Percentiles rank a stretch among this genome's conserved stretches.
These are phyloP conservation scores for Actinemys pallida DNA, from an alignment of 2,113 vertebrate species.

Conservation along the genomic window DNA sequence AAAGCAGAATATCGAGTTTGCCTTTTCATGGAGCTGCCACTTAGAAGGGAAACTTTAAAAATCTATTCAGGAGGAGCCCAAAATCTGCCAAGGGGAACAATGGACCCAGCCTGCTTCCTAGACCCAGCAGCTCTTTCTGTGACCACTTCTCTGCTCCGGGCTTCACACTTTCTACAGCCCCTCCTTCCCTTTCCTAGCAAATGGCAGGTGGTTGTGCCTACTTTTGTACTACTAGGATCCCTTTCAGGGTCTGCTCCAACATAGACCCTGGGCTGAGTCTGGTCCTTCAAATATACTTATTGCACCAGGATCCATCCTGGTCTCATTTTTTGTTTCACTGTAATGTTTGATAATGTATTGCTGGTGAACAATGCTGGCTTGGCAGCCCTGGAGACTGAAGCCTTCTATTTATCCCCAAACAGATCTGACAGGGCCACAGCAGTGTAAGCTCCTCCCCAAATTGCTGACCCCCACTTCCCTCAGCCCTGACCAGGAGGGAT, in stretches of 20 bases:
- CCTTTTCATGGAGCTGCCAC: background rate
- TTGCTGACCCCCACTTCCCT: background rate
- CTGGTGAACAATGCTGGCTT: background rate
- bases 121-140: background rate
- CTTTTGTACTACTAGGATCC: background rate
- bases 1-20: background rate
- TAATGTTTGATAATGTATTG: background rate
- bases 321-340: background rate
- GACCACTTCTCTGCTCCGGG: background rate
- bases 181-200: background rate
- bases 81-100: background rate
- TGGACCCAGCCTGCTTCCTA: background rate
- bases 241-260: background rate
- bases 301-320: background rate
- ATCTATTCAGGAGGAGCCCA: background rate
- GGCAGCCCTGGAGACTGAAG: background rate
- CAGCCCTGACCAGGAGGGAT: background rate
- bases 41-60: background rate
- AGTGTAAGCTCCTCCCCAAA: background rate
- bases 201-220: fast-evolving
- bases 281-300: background rate
- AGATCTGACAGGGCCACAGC: background rate
- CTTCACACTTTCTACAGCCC: background rate
- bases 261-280: background rate
- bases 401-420: background rate